Evolutionary conservation across 2,888 invertebrate species (phyloP), one percentile per base, ranked within the genome.

Genomic region (Dasysyrphus tricinctus): DNA sequence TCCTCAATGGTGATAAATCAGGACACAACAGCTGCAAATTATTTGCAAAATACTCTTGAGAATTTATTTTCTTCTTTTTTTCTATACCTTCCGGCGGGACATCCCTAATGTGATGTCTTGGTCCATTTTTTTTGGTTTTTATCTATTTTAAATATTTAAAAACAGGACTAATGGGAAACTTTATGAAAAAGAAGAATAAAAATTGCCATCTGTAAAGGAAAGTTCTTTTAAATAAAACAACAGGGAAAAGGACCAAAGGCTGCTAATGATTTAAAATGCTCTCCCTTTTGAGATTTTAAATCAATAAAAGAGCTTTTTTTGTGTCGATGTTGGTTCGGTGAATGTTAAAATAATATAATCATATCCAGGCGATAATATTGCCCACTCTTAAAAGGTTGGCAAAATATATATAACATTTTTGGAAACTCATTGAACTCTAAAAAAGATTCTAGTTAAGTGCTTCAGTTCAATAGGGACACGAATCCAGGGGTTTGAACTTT

Each of bases 1-100:
- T 81, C 51, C 51, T 57, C 57, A 47, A 69, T 61, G 59, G 79
- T 83, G 61, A 83, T 83, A 83, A 83, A 83, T 83, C 79, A 83
- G 78, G 51, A 37, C 67, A 44, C 63, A 73, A 57, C 69, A 54
- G 54, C 69, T 69, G 69, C 39, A 54, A 54, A 54, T 54, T 69
- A 24, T 67, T 67, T 67, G 12, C 34, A 49, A 49, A 49, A 16
- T 44, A 44, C 44, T 32, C 63, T 32, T 24, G 44, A 63, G 44
- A 63, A 34, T 56, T 32, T 32, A 5, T 14, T 7, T 29, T 24
- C 0, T 56, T 32, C 5, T 14, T 54, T 54, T 54, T 29, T 54
- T 29, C 0, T 24, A 5, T 51, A 14, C 51, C 51, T 2, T 7
- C n/a, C 6, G 0, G 5, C 0, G 8, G 8, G 2, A 32, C 32